phyloP scores from a whole-genome alignment of 1,140 invertebrate species.

The Cydia splendana region DNA sequence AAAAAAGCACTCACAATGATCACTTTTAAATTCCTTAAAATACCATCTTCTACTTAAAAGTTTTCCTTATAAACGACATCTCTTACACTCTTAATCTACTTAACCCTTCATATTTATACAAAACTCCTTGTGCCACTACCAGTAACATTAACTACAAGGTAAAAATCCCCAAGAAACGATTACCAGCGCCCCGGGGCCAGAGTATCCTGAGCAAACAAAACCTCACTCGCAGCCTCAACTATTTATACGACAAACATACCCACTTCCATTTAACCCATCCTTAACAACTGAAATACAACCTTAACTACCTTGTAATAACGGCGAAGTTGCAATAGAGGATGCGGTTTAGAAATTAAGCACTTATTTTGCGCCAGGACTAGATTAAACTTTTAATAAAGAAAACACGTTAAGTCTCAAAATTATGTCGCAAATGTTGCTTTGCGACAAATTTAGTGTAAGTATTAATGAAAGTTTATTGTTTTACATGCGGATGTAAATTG shows the following conservation, averaged over 20 bases:
- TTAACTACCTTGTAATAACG: neutral
- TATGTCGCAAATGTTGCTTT: conserved; percentile 1
- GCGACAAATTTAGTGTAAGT: neutral
- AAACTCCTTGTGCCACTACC: neutral
- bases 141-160: neutral
- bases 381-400: neutral
- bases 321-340: neutral
- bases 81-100: neutral
- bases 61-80: neutral
- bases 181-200: neutral
- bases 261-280: neutral
- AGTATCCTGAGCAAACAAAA: neutral
- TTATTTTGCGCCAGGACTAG: neutral
- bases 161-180: neutral
- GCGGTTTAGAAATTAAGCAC: neutral
- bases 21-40: too few species aligned
- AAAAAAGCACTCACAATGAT: too few species aligned
- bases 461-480: neutral
- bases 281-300: neutral
- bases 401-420: neutral
- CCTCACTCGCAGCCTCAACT: neutral
- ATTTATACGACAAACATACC: neutral
- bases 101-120: neutral
- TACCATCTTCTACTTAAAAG: neutral
- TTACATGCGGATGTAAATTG: neutral